phyloP scores from a whole-genome alignment of 2,888 invertebrate species.

The Drosophila algonquin region DNA sequence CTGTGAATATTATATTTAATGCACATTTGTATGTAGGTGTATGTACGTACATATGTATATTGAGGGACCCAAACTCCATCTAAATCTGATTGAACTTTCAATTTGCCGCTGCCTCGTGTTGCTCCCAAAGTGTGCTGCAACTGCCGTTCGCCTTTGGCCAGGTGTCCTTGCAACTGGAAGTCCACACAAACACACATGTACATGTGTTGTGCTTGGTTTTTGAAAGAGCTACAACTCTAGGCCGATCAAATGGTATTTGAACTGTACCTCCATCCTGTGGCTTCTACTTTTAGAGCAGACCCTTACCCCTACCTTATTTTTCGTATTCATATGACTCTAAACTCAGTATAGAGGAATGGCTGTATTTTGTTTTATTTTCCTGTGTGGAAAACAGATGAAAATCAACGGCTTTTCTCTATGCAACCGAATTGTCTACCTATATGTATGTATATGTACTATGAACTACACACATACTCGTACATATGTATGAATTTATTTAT shows the following conservation, averaged over 20 bases:
- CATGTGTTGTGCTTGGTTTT: too few relatives aligned
- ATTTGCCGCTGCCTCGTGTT: not conserved
- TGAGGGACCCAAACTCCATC: not conserved
- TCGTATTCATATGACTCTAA: too few relatives aligned
- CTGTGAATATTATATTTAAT: not conserved
- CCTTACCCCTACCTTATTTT: too few relatives aligned
- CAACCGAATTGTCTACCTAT: not conserved
- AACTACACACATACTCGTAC: not conserved
- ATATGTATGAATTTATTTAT: conserved; percentile 1
- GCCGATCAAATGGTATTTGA: not conserved
- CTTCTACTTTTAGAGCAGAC: too few relatives aligned
- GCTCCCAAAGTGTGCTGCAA: not conserved
- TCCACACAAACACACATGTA: too few relatives aligned
- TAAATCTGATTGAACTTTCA: not conserved
- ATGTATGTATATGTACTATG: too few relatives aligned
- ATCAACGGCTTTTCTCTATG: not conserved
- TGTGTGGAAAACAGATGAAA: not conserved
- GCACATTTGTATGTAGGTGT: not conserved
- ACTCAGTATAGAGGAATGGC: too few relatives aligned
- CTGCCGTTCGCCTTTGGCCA: not conserved
- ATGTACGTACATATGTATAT: not conserved
- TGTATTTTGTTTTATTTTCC: too few relatives aligned
- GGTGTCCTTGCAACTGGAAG: too few relatives aligned
- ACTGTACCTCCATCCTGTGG: too few relatives aligned
- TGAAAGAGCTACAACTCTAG: not conserved